Percentiles rank a stretch among this genome's conserved stretches.
Conservation (phyloP, 2,113 vertebrate species). For the Proterorhinus semilunaris region DNA sequence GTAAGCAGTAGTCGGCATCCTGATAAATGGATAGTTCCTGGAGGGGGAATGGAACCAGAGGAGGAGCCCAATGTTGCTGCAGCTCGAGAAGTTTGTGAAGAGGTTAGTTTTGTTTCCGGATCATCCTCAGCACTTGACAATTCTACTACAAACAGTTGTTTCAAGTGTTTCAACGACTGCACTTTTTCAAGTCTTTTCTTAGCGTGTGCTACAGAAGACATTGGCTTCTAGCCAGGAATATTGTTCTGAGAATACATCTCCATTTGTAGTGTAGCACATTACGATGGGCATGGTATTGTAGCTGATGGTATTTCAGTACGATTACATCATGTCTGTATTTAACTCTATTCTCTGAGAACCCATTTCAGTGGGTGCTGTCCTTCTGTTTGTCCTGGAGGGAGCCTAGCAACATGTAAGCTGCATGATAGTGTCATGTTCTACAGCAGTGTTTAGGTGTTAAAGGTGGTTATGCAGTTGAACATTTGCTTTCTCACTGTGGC, state of each 20-base stretch:
- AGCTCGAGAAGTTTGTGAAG: slow-evolving; percentile 94
- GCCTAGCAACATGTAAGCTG: slow-evolving; percentile 65
- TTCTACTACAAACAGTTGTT: neutral
- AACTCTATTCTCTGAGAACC: slow-evolving; percentile 49
- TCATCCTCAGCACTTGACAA: neutral
- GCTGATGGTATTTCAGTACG: slow-evolving; percentile 56
- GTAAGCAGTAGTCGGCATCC: slow-evolving; percentile 98
- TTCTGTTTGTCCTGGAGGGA: slow-evolving; percentile 55
- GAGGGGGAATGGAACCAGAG: slow-evolving; percentile 97
- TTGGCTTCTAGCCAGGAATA: slow-evolving; percentile 39
- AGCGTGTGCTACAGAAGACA: slow-evolving; percentile 16
- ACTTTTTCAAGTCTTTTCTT: slow-evolving; percentile 10
- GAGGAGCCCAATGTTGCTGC: slow-evolving; percentile 93
- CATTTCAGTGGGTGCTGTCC: slow-evolving; percentile 46
- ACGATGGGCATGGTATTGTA: slow-evolving; percentile 19
- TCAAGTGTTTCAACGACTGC: neutral
- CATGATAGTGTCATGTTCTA: slow-evolving; percentile 64
- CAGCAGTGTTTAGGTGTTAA: slow-evolving; percentile 53
- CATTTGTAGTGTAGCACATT: slow-evolving; percentile 29
- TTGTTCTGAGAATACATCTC: slow-evolving; percentile 46
- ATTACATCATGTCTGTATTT: slow-evolving; percentile 54
- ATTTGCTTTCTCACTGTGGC: slow-evolving; percentile 33
- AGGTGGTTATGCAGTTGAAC: slow-evolving; percentile 57
- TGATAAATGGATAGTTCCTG: slow-evolving; percentile 97
- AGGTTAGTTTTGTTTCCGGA: slow-evolving; percentile 70